Base-by-base conservation (phyloP, 2,888 invertebrate species). In the Amblyteles armatorius region DNA sequence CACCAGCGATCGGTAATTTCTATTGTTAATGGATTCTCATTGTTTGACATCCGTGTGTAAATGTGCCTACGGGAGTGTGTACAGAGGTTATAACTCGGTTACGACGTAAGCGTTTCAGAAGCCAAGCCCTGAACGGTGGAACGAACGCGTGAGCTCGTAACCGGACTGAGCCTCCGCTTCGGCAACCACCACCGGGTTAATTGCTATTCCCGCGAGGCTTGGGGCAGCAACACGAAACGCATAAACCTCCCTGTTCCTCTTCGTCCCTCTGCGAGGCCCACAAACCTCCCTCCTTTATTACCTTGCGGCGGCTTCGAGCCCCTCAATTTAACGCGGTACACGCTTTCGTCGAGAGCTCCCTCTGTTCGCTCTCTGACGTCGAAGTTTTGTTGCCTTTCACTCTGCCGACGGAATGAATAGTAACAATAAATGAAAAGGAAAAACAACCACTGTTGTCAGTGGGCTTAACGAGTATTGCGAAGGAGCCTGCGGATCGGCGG, bases 151-250 rank as follows among this genome's bases (percentile, higher is more conserved):
- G 29, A 60, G 29, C 26, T n/a, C 16, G 73, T 63, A 63, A 74
- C 48, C 29, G 48, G 63, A 65, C 74, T 50, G 50, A 36, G 74
- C 50, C 9, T 65, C 50, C 48, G 74, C 63, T 65, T 33, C 63
- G 29, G 6, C 33, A 16, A 50, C 74, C 74, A 50, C 60, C 65
- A 65, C 50, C 74, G 74, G 74, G 74, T 76, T 76, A 76, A 76
- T 76, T 76, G 74, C 60, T 76, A 76, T 63, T 76, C 74, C 60
- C 50, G 11, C 13, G 57, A 26, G 26, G 57, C 57, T 33, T 26
- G 50, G 33, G 74, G 74, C 74, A 50, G 74, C 65, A 76, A 76
- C 74, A 65, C 74, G 63, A 76, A 76, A 76, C 65, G 74, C 74
- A 76, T 63, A 50, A 63, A 16, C 52, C 71, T 2, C n/a, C 74